Evolutionary conservation across 2,113 vertebrate species (phyloP), one percentile per base, ranked within the genome.

Genomic region (Podarcis raffonei): DNA sequence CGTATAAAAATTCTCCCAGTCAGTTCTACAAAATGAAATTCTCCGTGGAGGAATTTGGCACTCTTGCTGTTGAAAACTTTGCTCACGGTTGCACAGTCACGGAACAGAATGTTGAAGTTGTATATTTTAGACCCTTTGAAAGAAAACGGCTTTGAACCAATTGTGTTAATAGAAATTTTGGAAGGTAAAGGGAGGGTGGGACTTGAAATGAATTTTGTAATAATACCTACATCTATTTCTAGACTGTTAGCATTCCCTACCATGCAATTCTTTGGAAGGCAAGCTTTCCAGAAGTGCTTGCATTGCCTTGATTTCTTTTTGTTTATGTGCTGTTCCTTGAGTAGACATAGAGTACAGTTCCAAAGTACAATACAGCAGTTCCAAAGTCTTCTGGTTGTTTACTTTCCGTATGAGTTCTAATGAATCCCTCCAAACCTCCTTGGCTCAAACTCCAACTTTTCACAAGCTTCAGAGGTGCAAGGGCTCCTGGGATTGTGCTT

Each of bases 141-240:
- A 59, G 8, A 20, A 84, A 75, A 16, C 3, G 68, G 85, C 20
- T 83, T 48, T 89, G 7, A 75, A 48, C n/a, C 0, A 0, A 7
- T 35, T 13, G 23, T 23, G 3, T 59, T 84, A 83, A 74, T 81
- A 78, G 81, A 35, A 84, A 89, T 4, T 4, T 1, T 2, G 1
- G 25, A 91, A 66, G 5, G 1, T 30, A 89, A 39, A 0, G 0
- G 18, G 18, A 75, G 77, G 0, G 53, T 59, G n/a, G 23, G 7
- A 25, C 30, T 74, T 74, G 0, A 0, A 1, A n/a, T 89, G 83
- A 0, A 3, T 89, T 90, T 91, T 81, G 74, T 81, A 83, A 75
- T 16, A 30, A 13, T 42, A 0, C 71, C 74, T 53, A 22, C 35
- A 0, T 1, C 66, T 74, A 80, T 66, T 62, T 48, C 48, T 81